phyloP scores from a whole-genome alignment of 2,888 invertebrate species.

The Metellina segmentata region DNA sequence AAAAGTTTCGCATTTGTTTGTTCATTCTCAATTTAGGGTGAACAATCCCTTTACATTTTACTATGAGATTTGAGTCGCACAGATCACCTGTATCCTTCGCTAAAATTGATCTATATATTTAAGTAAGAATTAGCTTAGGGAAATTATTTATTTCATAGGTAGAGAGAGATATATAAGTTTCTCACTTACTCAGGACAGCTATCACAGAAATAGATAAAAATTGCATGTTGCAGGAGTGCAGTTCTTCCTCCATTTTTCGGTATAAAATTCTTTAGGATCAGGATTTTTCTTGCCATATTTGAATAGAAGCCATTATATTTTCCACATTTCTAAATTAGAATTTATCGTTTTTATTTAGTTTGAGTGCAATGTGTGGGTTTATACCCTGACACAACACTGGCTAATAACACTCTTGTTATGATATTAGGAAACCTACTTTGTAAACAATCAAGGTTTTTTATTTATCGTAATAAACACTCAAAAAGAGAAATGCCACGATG shows the following conservation, averaged over 20 bases:
- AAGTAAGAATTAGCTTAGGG: no score
- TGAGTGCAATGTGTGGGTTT: background rate
- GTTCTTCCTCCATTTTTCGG: constrained; percentile 21
- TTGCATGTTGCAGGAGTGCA: constrained; percentile 42
- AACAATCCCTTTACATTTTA: no score
- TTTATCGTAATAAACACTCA: no score
- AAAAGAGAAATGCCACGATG: no score
- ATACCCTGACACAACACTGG: background rate
- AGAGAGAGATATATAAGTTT: background rate
- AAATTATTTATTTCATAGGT: background rate
- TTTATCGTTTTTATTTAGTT: background rate
- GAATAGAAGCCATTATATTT: constrained; percentile 12
- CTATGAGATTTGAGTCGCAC: no score
- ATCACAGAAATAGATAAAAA: constrained; percentile 31
- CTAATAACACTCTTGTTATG: no score
- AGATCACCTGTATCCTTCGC: no score
- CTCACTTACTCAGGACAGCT: constrained; percentile 28
- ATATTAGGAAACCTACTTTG: no score
- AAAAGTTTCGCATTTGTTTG: no score
- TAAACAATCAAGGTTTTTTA: no score
- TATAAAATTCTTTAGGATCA: constrained; percentile 4
- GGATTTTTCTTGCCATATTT: constrained; percentile 19
- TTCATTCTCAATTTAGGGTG: no score
- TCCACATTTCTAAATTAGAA: constrained; percentile 7
- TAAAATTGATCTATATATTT: no score